Evolutionary conservation across 23 tunicate genomes (phyloP).

Genomic region (Styela plicata): DNA sequence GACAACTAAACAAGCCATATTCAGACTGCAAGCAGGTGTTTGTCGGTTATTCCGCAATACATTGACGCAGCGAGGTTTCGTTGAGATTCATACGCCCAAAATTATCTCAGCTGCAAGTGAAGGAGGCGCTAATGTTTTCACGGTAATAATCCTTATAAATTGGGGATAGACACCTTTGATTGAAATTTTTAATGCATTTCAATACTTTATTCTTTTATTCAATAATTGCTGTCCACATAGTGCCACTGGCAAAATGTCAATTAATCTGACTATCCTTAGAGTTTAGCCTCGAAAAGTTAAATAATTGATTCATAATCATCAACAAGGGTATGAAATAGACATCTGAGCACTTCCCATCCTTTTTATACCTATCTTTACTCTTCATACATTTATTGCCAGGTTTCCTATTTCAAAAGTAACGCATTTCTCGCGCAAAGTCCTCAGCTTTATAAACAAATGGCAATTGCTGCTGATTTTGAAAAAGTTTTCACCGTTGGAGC

Average conservation of each 20-base stretch:
- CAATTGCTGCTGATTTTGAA: conserved; percentile 99
- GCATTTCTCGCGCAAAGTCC: conserved; percentile 98
- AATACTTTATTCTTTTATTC: neutral
- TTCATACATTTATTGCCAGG: conserved; percentile 23
- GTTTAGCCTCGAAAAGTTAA: no score
- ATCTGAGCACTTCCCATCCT: no score
- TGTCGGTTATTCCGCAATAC: conserved; percentile 80
- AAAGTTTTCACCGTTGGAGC: conserved; percentile 95
- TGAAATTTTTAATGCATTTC: neutral
- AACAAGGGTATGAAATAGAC: no score
- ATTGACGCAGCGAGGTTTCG: conserved; percentile 81
- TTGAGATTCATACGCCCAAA: conserved; percentile 98
- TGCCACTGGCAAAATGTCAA: no score
- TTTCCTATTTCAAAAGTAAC: conserved; percentile 87
- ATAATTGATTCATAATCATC: no score
- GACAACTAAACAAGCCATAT: conserved; percentile 97
- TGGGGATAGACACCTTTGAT: neutral
- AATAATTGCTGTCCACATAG: no score
- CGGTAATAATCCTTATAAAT: no score
- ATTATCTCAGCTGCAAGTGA: conserved; percentile 98
- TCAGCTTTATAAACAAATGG: conserved; percentile 99
- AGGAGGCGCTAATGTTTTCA: conserved; percentile 99
- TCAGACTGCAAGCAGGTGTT: conserved; percentile 94
- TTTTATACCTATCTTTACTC: no score
- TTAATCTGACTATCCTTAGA: no score